Percentiles rank a stretch among this genome's conserved stretches.
Evolutionary conservation across 2,888 invertebrate species (phyloP).

Genomic region (Agrilus biguttatus): DNA sequence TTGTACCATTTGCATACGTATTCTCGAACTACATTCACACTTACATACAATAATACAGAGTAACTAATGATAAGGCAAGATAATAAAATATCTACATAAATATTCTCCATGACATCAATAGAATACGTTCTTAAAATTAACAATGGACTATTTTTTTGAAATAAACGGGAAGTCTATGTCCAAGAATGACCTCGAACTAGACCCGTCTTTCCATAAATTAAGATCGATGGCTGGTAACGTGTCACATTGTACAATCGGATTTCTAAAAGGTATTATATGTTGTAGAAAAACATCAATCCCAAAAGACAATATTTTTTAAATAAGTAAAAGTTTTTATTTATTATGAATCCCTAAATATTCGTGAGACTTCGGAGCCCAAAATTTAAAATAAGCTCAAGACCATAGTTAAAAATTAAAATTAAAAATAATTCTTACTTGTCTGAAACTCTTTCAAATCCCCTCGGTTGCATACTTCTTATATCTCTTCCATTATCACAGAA

Average conservation of each 20-base stretch:
- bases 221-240: conserved; percentile 44
- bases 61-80: too few species aligned
- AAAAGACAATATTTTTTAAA: too few species aligned
- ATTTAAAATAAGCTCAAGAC: too few species aligned
- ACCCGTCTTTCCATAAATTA: conserved; percentile 41
- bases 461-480: conserved; percentile 49
- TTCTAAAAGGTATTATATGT: conserved; percentile 33
- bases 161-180: background rate
- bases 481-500: conserved; percentile 68
- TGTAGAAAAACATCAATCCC: background rate
- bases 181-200: background rate
- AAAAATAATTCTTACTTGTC: conserved; percentile 31
- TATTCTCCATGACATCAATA: conserved; percentile 3
- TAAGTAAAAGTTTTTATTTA: too few species aligned
- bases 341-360: too few species aligned
- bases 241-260: conserved; percentile 44
- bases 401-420: background rate
- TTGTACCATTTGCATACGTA: too few species aligned
- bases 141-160: too few species aligned
- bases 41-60: too few species aligned
- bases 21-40: too few species aligned
- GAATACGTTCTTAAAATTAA: background rate
- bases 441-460: conserved; percentile 51
- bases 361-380: too few species aligned
- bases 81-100: background rate